phyloP scores from a whole-genome alignment of 92 coral and sea anemone species.

The Phymanthus crucifer region DNA sequence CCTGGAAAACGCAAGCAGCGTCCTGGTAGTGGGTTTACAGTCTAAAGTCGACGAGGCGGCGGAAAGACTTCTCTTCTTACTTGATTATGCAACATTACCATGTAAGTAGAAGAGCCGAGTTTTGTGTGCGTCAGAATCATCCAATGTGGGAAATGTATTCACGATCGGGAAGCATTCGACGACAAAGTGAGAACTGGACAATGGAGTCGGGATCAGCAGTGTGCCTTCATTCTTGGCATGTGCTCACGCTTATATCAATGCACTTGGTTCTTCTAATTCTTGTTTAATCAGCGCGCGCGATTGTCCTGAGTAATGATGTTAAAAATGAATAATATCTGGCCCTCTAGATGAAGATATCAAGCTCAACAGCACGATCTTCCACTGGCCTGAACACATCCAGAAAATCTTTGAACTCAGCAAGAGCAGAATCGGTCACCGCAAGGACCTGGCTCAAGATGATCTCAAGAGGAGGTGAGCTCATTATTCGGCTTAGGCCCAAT shows the following conservation, averaged over 20 bases:
- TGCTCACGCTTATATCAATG: no score
- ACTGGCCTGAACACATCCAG: constrained; percentile 98
- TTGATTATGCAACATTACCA: constrained; percentile 95
- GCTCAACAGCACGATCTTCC: constrained; percentile 95
- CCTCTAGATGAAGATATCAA: constrained; percentile 91
- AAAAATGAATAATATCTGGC: not conserved
- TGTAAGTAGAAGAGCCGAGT: constrained; percentile 71
- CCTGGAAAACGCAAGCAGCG: constrained; percentile 90
- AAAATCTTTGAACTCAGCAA: constrained; percentile 97
- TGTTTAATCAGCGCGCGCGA: no score
- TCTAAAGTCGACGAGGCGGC: constrained; percentile 89
- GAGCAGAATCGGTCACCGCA: constrained; percentile 94
- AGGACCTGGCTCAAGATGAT: constrained; percentile 97
- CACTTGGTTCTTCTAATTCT: no score
- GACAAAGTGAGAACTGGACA: no score
- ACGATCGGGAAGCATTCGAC: no score
- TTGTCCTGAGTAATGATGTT: no score
- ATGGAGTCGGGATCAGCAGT: no score
- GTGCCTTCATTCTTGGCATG: no score
- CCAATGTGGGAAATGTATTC: no score
- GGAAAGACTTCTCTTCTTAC: constrained; percentile 82
- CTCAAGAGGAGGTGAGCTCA: constrained; percentile 76
- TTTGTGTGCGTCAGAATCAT: no score
- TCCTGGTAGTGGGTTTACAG: constrained; percentile 76
- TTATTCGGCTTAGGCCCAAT: no score